phyloP scores from a whole-genome alignment of 2,113 vertebrate genomes.

The Antechinus flavipes region DNA sequence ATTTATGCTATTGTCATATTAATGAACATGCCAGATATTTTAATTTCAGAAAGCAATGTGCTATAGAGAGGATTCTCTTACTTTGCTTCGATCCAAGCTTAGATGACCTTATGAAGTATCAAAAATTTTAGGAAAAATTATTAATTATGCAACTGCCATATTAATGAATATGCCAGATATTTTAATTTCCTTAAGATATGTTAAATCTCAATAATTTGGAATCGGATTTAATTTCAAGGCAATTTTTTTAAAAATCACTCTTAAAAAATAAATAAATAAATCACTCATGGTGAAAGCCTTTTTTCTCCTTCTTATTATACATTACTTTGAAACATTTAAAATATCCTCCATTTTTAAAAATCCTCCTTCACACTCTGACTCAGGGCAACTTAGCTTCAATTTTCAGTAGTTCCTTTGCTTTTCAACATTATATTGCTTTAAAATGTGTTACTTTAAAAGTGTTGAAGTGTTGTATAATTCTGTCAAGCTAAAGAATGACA shows the following conservation, averaged over 20 bases:
- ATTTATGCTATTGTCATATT: too few relatives aligned
- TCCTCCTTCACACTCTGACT: background rate
- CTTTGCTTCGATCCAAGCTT: slow-evolving; percentile 38
- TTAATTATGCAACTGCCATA: slow-evolving; percentile 1
- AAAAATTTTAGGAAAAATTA: slow-evolving; percentile 53
- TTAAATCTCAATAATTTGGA: slow-evolving; percentile 33
- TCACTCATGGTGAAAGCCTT: slow-evolving; percentile 27
- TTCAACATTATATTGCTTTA: slow-evolving; percentile 3
- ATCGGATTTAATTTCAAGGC: slow-evolving; percentile 45
- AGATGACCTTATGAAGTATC: slow-evolving; percentile 58
- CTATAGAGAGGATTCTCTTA: slow-evolving; percentile 17
- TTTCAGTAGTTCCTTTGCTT: slow-evolving; percentile 7
- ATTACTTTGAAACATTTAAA: slow-evolving; percentile 46
- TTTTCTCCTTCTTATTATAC: background rate
- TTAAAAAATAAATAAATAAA: background rate
- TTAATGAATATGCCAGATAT: slow-evolving; percentile 38
- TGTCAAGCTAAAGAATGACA: slow-evolving; percentile 45
- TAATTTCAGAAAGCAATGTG: background rate
- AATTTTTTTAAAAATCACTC: background rate
- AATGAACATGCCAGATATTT: too few relatives aligned
- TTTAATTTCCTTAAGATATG: slow-evolving; percentile 40
- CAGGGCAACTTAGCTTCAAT: background rate
- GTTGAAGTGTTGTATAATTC: slow-evolving; percentile 43
- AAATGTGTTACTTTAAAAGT: slow-evolving; percentile 32
- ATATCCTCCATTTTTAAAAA: slow-evolving; percentile 30